Conservation (phyloP, 2,113 vertebrate genomes). For the Ramphastos sulfuratus region DNA sequence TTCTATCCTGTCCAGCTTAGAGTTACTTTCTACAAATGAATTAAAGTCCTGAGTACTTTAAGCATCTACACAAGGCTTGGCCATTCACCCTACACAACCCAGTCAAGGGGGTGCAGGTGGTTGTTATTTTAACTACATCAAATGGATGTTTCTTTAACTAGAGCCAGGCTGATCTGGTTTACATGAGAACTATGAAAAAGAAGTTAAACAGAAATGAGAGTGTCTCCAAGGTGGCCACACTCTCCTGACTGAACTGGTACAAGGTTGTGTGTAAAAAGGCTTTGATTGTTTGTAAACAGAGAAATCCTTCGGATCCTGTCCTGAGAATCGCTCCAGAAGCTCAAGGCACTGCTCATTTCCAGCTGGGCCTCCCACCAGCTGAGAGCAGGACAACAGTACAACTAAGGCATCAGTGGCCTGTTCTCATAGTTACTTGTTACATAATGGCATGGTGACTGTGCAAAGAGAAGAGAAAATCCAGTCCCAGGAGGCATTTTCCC, state of each 20-base stretch:
- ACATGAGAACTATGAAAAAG: not conserved
- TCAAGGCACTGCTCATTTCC: not conserved
- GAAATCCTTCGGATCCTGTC: not conserved
- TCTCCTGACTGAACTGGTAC: not conserved
- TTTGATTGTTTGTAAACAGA: not conserved
- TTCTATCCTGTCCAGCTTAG: too few relatives aligned
- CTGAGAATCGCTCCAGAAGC: not conserved
- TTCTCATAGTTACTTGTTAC: not conserved
- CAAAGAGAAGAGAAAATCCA: not conserved
- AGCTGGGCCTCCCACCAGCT: not conserved
- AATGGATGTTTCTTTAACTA: not conserved
- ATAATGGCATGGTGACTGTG: not conserved
- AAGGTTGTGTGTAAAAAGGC: not conserved
- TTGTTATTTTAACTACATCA: not conserved
- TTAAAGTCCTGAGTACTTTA: not conserved
- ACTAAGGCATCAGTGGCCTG: not conserved
- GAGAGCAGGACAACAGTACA: not conserved
- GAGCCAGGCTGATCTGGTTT: not conserved
- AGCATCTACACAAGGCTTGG: rapidly evolving
- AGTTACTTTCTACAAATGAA: not conserved
- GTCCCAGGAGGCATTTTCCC: not conserved
- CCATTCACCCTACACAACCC: rapidly evolving
- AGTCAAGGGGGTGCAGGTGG: not conserved
- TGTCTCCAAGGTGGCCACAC: not conserved
- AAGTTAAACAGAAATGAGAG: not conserved